phyloP scores from a whole-genome alignment of 2,888 invertebrate species.

The Nasonovia ribisnigri region DNA sequence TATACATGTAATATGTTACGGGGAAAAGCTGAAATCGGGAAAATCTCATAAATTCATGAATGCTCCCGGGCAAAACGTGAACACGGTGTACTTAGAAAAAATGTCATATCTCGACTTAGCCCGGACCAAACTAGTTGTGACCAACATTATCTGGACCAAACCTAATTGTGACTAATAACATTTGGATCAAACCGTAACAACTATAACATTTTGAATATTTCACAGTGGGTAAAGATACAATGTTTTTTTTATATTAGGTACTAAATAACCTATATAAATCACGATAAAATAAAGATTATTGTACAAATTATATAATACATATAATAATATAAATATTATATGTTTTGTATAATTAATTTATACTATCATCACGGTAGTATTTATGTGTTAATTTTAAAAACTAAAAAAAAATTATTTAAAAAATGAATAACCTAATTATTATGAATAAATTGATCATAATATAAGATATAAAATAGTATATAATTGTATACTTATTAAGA shows the following conservation, averaged over 20 bases:
- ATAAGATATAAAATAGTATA: too few species aligned
- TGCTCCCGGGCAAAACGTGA: background rate
- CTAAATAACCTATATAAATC: background rate
- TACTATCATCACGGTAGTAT: background rate
- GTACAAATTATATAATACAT: too few species aligned
- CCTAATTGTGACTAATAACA: too few species aligned
- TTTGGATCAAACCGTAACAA: too few species aligned
- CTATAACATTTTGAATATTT: too few species aligned
- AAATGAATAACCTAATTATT: background rate
- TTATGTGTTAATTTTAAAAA: background rate
- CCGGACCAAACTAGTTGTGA: background rate
- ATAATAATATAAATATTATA: background rate
- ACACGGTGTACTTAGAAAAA: background rate
- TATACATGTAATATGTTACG: background rate
- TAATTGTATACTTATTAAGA: background rate
- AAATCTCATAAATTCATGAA: background rate
- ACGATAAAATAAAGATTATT: background rate
- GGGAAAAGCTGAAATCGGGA: background rate
- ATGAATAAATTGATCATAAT: too few species aligned
- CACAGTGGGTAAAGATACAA: too few species aligned
- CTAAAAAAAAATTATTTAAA: background rate
- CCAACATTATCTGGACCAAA: background rate
- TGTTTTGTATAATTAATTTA: background rate
- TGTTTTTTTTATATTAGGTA: too few species aligned
- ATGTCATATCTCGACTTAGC: background rate